Conservation (phyloP, 2,113 vertebrate genomes). For the Corvus moneduloides region DNA sequence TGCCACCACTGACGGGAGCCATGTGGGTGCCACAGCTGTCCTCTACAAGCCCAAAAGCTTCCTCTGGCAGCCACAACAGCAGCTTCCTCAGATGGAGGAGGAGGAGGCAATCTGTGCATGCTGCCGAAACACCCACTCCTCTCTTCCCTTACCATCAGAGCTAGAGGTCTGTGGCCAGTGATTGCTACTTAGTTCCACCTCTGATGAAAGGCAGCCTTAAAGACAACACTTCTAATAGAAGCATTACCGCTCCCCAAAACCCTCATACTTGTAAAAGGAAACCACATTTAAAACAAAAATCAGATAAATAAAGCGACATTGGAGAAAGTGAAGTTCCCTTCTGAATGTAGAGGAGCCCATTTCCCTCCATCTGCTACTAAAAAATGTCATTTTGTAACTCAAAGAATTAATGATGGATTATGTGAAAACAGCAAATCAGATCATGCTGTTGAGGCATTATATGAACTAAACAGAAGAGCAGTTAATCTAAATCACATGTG, state of each 20-base stretch:
- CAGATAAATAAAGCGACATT: background rate
- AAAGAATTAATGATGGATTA: conserved; percentile 11
- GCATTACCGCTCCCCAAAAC: background rate
- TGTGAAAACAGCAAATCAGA: background rate
- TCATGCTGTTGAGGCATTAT: background rate
- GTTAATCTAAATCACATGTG: background rate
- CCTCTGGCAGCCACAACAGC: background rate
- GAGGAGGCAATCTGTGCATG: background rate
- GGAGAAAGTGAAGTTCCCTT: background rate
- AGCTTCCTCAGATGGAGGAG: background rate
- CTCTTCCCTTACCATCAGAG: background rate
- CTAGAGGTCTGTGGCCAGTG: background rate
- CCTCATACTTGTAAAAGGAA: conserved; percentile 6
- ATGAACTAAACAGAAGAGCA: conserved; percentile 5
- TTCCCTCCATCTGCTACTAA: background rate
- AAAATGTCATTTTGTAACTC: background rate
- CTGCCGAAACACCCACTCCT: background rate
- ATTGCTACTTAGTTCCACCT: background rate
- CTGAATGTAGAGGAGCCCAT: background rate
- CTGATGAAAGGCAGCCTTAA: background rate
- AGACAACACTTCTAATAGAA: conserved; percentile 14
- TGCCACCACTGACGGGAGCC: background rate
- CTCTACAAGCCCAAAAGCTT: background rate
- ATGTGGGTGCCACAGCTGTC: background rate
- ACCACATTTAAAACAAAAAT: background rate